Percentiles rank a stretch among this genome's conserved stretches.
Conservation (phyloP, 2,888 invertebrate genomes). For the Drosophila recens region DNA sequence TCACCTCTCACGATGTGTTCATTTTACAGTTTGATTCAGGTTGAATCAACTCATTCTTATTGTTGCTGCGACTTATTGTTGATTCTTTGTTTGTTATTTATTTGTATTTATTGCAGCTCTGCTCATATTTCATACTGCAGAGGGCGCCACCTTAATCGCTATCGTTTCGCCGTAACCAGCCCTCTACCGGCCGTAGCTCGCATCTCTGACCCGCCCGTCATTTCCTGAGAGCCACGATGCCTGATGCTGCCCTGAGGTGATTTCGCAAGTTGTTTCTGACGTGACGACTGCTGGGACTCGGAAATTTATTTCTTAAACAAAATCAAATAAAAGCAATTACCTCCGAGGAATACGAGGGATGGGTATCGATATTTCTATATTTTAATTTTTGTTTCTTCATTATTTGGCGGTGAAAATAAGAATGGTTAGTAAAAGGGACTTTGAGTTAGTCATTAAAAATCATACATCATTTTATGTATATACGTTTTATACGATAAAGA, state of each 20-base stretch:
- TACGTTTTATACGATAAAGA: no score
- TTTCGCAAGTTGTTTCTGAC: conserved; percentile 42
- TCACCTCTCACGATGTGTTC: conserved; percentile 6
- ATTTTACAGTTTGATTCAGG: conserved; percentile 40
- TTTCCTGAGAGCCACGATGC: not conserved
- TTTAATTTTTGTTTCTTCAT: no score
- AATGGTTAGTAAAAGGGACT: no score
- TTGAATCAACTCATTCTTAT: conserved; percentile 37
- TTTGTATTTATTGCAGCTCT: conserved; percentile 47
- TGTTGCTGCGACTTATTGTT: conserved; percentile 58
- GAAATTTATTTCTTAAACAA: conserved; percentile 39
- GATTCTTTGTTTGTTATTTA: conserved; percentile 46
- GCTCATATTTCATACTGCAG: conserved; percentile 5
- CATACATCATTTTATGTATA: no score
- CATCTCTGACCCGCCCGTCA: not conserved
- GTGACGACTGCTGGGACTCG: conserved; percentile 32
- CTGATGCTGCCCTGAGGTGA: conserved; percentile 55
- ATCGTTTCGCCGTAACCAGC: conserved; percentile 4
- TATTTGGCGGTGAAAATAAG: no score
- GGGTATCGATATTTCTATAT: no score
- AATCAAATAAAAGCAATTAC: conserved; percentile 2
- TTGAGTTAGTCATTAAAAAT: no score
- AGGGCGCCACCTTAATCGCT: conserved; percentile 21
- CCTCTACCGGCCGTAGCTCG: not conserved
- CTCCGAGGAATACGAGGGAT: no score